Evolutionary conservation across 2,113 vertebrate genomes (phyloP), one percentile per base, ranked within the genome.

Genomic region (Oxyura jamaicensis): DNA sequence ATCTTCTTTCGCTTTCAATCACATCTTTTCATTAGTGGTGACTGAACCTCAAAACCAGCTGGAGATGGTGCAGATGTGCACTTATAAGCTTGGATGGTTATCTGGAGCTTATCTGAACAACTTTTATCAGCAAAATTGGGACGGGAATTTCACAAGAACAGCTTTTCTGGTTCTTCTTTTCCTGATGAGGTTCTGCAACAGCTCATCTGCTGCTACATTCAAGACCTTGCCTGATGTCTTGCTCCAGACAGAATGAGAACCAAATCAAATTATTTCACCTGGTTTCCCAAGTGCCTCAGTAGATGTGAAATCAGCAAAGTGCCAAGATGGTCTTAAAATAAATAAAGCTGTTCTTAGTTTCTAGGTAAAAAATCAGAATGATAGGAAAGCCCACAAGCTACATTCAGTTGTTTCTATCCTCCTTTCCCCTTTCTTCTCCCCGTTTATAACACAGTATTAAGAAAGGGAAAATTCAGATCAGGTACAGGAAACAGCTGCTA

Each of bases 11-110:
- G 79, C 83, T 93, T 94, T 96, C 83, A 89, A 77, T 92, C 91
- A 79, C 76, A 82, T 89, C 92, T 91, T 95, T 94, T 95, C 86
- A 96, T 93, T 96, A 91, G 92, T 13, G 53, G 92, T 91, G 95
- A 59, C 80, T 81, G 89, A 94, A 89, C 93, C 81, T 92, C 90
- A 93, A 82, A 96, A 83, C 83, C 88, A 93, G 76, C 83, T 94
- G 84, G 93, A 93, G 92, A 93, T 85, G 95, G 88, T 87, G 74
- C 83, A 93, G 92, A 93, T 83, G 92, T 89, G 77, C 91, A 96
- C 50, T 94, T 91, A 68, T 36, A 92, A 91, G 69, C 66, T 29
- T 67, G 92, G 88, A 93, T 92, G 91, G 88, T 93, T 96, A 96
- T 91, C 93, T 96, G 73, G 62, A 94, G 88, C 83, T 96, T 86